Evolutionary conservation across 2,888 invertebrate species (phyloP).

Genomic region (Vanessa cardui): DNA sequence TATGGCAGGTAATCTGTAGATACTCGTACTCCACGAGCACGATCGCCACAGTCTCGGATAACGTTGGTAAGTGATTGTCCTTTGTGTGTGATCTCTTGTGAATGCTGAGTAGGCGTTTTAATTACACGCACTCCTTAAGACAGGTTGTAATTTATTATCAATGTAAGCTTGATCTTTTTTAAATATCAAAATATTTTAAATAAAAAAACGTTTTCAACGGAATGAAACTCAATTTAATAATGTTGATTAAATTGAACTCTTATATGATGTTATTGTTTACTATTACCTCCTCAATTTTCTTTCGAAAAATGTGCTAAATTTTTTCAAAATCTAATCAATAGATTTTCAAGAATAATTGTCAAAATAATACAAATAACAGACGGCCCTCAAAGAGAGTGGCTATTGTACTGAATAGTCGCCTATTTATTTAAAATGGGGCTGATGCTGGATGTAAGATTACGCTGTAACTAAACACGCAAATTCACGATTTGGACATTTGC

Average conservation of each 20-base stretch:
- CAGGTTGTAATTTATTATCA: not conserved
- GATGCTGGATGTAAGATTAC: not conserved
- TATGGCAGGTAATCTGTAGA: slow-evolving; percentile 4
- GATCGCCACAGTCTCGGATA: not conserved
- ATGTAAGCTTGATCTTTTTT: not conserved
- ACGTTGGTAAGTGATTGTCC: not conserved
- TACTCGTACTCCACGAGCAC: not conserved
- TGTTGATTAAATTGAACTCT: no score
- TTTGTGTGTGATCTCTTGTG: not conserved
- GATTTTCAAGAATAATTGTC: not conserved
- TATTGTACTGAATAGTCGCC: not conserved
- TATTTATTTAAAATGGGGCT: slow-evolving; percentile 6
- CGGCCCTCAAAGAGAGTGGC: not conserved
- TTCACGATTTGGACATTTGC: slow-evolving; percentile 28
- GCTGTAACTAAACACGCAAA: slow-evolving; percentile 11
- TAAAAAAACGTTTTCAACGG: no score
- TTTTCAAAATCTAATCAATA: no score
- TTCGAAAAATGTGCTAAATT: no score
- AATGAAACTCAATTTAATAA: no score
- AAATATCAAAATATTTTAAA: not conserved
- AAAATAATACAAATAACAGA: not conserved
- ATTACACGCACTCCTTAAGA: not conserved
- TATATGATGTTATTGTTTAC: no score
- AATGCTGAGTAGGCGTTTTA: slow-evolving; percentile 2
- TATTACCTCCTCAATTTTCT: no score